A percentile compares a stretch with the other conserved stretches of the same genome.
Conservation (phyloP, 2,113 vertebrate genomes). For the Toxotes jaculatrix region DNA sequence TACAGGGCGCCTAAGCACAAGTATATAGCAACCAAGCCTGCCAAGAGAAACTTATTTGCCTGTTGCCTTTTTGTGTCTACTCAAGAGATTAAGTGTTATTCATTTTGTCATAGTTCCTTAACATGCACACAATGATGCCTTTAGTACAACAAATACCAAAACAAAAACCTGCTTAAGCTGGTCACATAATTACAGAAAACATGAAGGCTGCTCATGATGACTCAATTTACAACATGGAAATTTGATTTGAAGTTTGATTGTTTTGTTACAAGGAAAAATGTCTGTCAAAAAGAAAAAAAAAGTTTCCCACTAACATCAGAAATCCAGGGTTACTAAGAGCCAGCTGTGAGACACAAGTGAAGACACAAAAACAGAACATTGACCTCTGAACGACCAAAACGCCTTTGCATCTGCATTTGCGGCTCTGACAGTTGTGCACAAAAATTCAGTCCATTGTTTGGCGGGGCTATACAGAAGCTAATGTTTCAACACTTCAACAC, state of each 20-base stretch:
- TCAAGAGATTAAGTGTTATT: not conserved
- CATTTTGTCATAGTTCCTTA: not conserved
- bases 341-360: conserved; percentile 3
- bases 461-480: not conserved
- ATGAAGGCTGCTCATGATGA: not conserved
- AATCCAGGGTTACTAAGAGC: not conserved
- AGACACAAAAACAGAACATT: not conserved
- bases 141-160: not conserved
- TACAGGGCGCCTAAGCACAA: not conserved
- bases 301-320: not conserved
- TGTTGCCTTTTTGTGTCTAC: not conserved
- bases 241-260: not conserved
- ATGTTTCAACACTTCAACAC: not conserved
- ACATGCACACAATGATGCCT: not conserved
- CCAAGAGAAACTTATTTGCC: not conserved
- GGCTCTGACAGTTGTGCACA: not conserved
- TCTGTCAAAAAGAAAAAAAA: not conserved
- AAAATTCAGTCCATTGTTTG: conserved; percentile 16
- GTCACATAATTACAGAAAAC: not conserved
- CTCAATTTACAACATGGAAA: not conserved
- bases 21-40: not conserved
- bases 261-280: too few species aligned
- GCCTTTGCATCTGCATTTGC: not conserved
- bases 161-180: not conserved
- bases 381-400: not conserved